Percentiles rank a stretch among this genome's conserved stretches.
phyloP scores from a whole-genome alignment of 1,140 invertebrate genomes.

The Potamilus streckersoni region DNA sequence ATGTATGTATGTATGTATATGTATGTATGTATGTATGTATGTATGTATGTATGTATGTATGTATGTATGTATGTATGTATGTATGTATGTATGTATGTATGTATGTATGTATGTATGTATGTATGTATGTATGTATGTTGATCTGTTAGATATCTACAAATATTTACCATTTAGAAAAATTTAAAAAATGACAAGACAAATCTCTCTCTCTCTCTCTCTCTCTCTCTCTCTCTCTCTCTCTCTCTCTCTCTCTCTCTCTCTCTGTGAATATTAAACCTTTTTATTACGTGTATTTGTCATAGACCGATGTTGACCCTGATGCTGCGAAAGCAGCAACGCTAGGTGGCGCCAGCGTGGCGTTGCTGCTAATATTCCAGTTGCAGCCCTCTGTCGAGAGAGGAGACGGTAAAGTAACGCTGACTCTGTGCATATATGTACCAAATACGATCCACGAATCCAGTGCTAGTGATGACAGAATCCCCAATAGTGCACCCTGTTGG shows the following conservation, averaged over 20 bases:
- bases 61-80: no score
- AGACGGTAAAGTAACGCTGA: conserved; percentile 69
- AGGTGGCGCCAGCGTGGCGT: not conserved
- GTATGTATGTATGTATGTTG: no score
- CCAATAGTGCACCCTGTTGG: conserved; percentile 16
- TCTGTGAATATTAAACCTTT: not conserved
- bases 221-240: not conserved
- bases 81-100: no score
- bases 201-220: not conserved
- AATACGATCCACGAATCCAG: conserved; percentile 84
- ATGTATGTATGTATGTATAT: no score
- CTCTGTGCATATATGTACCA: conserved; percentile 80
- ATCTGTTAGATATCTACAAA: no score
- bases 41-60: no score
- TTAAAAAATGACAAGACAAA: no score
- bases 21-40: no score
- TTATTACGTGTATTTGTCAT: conserved; percentile 23
- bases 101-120: no score
- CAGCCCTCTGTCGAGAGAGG: conserved; percentile 67
- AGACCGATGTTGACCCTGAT: not conserved
- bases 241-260: not conserved
- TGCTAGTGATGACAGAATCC: conserved; percentile 70
- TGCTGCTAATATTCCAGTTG: conserved; percentile 15
- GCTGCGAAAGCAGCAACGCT: not conserved
- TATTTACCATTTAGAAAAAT: no score